Evolutionary conservation across 2,888 invertebrate species (phyloP).

Genomic region (Strigamia transsilvanica): DNA sequence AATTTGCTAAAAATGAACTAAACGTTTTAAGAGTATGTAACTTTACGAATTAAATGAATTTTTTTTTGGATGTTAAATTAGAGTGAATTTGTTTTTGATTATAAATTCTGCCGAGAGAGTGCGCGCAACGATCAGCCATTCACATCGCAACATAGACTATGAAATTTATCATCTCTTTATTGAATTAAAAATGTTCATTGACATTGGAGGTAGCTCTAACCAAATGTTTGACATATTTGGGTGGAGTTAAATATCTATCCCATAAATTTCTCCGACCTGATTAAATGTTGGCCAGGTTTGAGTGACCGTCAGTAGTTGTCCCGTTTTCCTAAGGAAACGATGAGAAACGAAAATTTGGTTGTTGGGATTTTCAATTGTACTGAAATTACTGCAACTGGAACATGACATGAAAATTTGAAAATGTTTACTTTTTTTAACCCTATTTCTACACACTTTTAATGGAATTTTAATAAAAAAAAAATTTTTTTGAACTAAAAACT

Average conservation of each 20-base stretch:
- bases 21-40: too few relatives aligned
- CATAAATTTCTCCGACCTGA: slow-evolving; percentile 30
- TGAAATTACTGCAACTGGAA: neutral
- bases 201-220: neutral
- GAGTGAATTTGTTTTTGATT: neutral
- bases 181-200: neutral
- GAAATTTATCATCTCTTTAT: too few relatives aligned
- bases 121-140: neutral
- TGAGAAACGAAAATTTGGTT: slow-evolving; percentile 1
- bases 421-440: neutral
- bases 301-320: slow-evolving; percentile 11
- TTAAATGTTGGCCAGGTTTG: neutral
- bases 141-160: neutral
- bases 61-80: too few relatives aligned
- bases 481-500: neutral
- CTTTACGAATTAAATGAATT: too few relatives aligned
- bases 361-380: slow-evolving; percentile 3
- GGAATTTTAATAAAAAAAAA: neutral
- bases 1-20: too few relatives aligned
- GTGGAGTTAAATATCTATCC: slow-evolving; percentile 1
- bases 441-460: neutral
- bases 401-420: neutral
- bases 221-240: neutral
- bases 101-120: neutral
- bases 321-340: slow-evolving; percentile 3